Evolutionary conservation across 2,888 invertebrate genomes (phyloP).

Genomic region (Dasysyrphus albostriatus): DNA sequence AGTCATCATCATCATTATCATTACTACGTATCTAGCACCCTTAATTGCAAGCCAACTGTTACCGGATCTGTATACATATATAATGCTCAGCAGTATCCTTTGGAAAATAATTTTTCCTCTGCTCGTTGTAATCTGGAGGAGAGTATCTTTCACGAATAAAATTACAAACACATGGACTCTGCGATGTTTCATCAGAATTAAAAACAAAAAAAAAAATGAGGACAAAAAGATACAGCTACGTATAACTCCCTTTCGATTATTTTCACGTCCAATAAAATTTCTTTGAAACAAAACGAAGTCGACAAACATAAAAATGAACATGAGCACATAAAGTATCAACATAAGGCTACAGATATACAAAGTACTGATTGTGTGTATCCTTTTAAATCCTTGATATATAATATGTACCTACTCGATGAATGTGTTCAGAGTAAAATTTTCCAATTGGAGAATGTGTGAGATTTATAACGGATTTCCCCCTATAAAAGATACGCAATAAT

Average conservation of each 20-base stretch:
- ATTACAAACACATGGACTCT: slow-evolving; percentile 70
- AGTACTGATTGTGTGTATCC: slow-evolving; percentile 33
- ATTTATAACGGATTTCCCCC: slow-evolving; percentile 69
- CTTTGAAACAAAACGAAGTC: slow-evolving; percentile 65
- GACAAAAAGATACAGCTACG: slow-evolving; percentile 15
- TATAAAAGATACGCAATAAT: slow-evolving; percentile 55
- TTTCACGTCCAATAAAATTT: slow-evolving; percentile 73
- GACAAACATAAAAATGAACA: slow-evolving; percentile 50
- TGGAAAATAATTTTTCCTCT: slow-evolving; percentile 31
- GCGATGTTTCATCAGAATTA: slow-evolving; percentile 24
- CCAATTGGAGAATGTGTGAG: slow-evolving; percentile 70
- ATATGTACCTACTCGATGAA: slow-evolving; percentile 15
- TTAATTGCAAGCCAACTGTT: slow-evolving; percentile 75
- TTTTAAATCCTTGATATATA: slow-evolving; percentile 51
- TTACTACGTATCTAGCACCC: slow-evolving; percentile 75
- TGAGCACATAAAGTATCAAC: neutral
- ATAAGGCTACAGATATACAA: slow-evolving; percentile 34
- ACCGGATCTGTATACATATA: slow-evolving; percentile 24
- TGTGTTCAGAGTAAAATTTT: slow-evolving; percentile 29
- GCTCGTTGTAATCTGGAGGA: neutral
- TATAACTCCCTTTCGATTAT: slow-evolving; percentile 72
- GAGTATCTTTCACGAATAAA: slow-evolving; percentile 66
- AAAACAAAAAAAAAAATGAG: slow-evolving; percentile 41
- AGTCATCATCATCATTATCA: slow-evolving; percentile 70
- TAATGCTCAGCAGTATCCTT: slow-evolving; percentile 27